Base-by-base conservation (phyloP, 2,888 invertebrate genomes). In the Synergus itoensis region DNA sequence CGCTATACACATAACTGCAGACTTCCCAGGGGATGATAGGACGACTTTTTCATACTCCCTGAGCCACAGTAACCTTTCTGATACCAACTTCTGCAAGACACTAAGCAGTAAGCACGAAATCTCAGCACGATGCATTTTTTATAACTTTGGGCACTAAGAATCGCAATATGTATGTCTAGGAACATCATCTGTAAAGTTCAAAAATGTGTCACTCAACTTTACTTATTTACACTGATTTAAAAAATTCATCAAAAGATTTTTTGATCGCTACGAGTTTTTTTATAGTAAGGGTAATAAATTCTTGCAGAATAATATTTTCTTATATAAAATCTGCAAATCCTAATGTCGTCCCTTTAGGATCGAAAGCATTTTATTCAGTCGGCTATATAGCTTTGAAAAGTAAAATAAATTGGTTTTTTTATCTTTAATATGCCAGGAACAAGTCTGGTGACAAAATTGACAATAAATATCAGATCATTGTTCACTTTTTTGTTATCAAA, bases 101-200 rank as follows among this genome's bases (percentile, higher is more conserved):
- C n/a, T 73, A 11, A 73, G 36, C 53, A 53, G 12, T 73, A 11
- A 73, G 36, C 36, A 36, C 53, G 45, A 73, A 73, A 73, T 73
- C 73, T 36, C 73, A 36, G 48, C 48, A 53, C 73, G 48, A 16
- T 48, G n/a, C 73, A 73, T n/a, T 73, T 73, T 53, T 53, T 53
- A 73, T 73, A 4, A 53, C 48, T 48, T 36, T 12, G 28, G 36
- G 36, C 28, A 73, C 16, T 36, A n/a, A 48, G 16, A 73, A 73
- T 53, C 36, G 16, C 36, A 36, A 36, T n/a, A 12, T 53, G 36
- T n/a, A 53, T n/a, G 28, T 43, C 28, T 28, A 28, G 28, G 18
- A 2, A 69, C 16, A 69, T 45, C 5, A 53, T 53, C n/a, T 9
- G 53, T n/a, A 53, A 53, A n/a, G 53, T 8, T 5, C n/a, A n/a